Base-by-base conservation (phyloP, 2,888 invertebrate species). In the Drosophila infuscata region DNA sequence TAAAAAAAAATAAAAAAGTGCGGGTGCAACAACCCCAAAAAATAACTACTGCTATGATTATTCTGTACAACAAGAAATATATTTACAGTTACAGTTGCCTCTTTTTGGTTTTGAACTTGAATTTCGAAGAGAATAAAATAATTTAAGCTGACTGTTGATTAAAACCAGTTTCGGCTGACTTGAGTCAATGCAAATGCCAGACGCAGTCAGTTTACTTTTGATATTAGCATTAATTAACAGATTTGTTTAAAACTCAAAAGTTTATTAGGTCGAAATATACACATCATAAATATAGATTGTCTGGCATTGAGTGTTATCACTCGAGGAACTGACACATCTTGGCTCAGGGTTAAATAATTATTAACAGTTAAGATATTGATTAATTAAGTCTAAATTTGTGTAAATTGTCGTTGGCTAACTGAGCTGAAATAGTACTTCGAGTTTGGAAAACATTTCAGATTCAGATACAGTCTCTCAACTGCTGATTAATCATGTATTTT, bases 1-100 rank as follows among this genome's bases (percentile, higher is more conserved):
- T 58, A 56, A 53, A 62, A 57, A 54, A 36, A 54, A 43, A 60
- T 29, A 32, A 15, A 25, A 25, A 25, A 25, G 25, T 8, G 7
- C 29, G 58, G 69, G 81, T 81, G 81, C 77, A 81, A 78, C 76
- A 77, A 78, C 77, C 77, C 32, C 58, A 54, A 30, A 59, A 9
- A 12, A 30, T 8, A 15, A 25, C 20, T 46, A 63, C 35, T 17
- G 30, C 4, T 30, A 12, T 52, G 11, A 35, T 29, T 59, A 41
- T 17, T 38, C 7, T 38, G 38, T 17, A 6, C n/a, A 6, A 43
- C 43, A 46, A 15, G 8, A 46, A 46, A 25, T 15, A 46, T 20
- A 46, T 15, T 46, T 25, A 15, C 5, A 15, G 30, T 61, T 29
- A 77, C 63, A 70, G 63, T 53, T 78, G 57, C 52, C 52, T 60